Base-by-base conservation (phyloP, 92 coral and sea anemone genomes). In the Diadumene lineata region DNA sequence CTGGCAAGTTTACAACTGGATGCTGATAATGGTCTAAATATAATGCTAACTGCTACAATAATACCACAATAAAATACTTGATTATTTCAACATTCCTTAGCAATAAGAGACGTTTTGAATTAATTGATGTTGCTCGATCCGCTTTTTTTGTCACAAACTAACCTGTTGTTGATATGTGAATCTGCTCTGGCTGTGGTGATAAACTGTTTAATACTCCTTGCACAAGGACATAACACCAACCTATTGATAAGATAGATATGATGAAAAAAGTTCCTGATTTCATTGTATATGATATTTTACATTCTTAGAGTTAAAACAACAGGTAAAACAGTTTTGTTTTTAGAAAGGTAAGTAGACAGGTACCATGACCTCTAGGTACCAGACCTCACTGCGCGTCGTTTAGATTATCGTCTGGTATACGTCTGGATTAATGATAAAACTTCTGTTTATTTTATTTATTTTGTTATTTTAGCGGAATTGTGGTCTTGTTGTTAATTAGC, bases 291-390 rank as follows among this genome's bases (percentile, higher is more conserved):
- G 29, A n/a, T 26, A 62, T 28, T 7, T 62, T 62, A n/a, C n/a
- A 7, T 62, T 58, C 17, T 22, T 13, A 62, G 1, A 23, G 13
- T 38, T 27, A 2, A 38, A 38, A 38, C 2, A 58, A 22, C 64
- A 58, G 64, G 64, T 58, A 38, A 53, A 53, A 53, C 58, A 53
- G 2, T 19, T 28, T 62, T 62, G 68, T 31, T 62, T 62, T 38
- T n/a, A n/a, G n/a, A n/a, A n/a, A n/a, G n/a, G n/a, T n/a, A n/a
- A n/a, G n/a, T n/a, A n/a, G 9, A 58, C 68, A 62, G 68, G 68
- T 62, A 62, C 38, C 38, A 0, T 62, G 68, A 62, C 68, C 68
- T 30, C 68, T 62, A 28, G 68, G 1, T 62, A 62, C 68, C 68
- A 62, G 68, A 10, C 43, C 43, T n/a, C n/a, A 7, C 7, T 22